Evolutionary conservation across 2,888 invertebrate genomes (phyloP), one percentile per base, ranked within the genome.

Genomic region (Ischnura elegans): DNA sequence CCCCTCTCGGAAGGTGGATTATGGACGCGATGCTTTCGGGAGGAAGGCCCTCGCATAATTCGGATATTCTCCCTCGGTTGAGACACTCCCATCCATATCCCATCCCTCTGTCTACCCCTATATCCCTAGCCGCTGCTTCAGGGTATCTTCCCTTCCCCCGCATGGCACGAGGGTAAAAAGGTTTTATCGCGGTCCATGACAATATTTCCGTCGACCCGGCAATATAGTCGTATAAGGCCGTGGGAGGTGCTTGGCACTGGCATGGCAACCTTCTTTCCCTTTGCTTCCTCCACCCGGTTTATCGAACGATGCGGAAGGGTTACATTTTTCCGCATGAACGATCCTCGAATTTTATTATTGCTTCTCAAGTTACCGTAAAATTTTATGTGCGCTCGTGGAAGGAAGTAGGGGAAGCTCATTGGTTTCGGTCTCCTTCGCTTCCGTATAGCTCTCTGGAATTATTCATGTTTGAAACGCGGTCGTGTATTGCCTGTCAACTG

Each of bases 31-130:
- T 76, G 76, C 76, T 76, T 76, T 76, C 25, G 76, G 36, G 76
- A 36, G 36, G 13, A 25, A 25, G 61, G 61, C 61, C 25, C 61
- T 76, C 76, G 76, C 76, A 76, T 76, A 76, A 76, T 86, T 86
- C 86, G 43, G 43, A n/a, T 86, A 43, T 43, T n/a, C 43, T 86
- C 86, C 43, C 46, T 25, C 10, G 13, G 5, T 43, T 5, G 43
- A 42, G 21, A 21, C n/a, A 21, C 45, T 86, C 45, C 45, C 43
- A 4, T 10, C 86, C 45, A 45, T 21, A 25, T n/a, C 25, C 25
- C 85, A 29, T 42, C 45, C 95, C 94, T 42, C 94, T 94, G 47
- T 93, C 94, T 94, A 94, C 51, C 25, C 45, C 36, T n/a, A 19
- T 42, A 47, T 45, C 36, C 85, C 13, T 19, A 3, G 84, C 36